phyloP scores from a whole-genome alignment of 2,797 vertebrate species.

The Pangasius krempfi region DNA sequence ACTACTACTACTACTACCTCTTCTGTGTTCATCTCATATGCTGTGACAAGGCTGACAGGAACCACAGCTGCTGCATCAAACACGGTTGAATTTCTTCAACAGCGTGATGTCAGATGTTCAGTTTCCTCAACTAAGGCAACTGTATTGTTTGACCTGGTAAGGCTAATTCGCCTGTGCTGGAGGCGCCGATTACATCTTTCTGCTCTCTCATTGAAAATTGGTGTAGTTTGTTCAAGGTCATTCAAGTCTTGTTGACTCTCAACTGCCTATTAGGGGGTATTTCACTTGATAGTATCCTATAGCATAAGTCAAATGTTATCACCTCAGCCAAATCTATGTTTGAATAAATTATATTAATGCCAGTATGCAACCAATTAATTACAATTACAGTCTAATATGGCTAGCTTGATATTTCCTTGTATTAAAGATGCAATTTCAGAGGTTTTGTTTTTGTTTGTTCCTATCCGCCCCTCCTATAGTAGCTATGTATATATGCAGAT shows the following conservation, averaged over 20 bases:
- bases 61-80: no score
- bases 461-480: neutral
- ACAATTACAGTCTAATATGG: neutral
- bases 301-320: neutral
- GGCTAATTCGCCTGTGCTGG: neutral
- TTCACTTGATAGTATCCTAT: neutral
- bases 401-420: neutral
- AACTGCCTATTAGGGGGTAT: neutral
- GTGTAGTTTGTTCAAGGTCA: neutral
- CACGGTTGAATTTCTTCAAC: neutral
- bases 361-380: neutral
- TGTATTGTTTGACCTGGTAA: neutral
- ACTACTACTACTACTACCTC: no score
- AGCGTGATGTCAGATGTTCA: neutral
- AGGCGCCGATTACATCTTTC: neutral
- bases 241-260: neutral
- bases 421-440: no score
- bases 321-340: no score
- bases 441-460: neutral
- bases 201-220: neutral
- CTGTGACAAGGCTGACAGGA: no score
- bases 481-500: neutral
- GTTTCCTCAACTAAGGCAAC: neutral
- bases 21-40: no score
- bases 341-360: neutral